Conservation (phyloP, 1,140 invertebrate species). For the Phortica variegata region DNA sequence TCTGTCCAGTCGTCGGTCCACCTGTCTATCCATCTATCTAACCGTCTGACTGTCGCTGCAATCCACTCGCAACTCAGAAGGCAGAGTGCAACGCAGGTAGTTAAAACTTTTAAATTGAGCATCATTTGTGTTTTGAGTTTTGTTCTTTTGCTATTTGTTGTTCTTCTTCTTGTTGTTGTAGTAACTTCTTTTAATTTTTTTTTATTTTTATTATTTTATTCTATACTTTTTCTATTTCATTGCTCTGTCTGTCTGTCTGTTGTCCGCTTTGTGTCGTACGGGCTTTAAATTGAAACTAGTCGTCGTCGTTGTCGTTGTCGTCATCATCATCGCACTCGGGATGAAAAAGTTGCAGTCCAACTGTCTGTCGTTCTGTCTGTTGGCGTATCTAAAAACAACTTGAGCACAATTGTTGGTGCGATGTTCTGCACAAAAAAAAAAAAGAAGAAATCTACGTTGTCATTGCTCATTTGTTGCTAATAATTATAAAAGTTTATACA, state of each 20-base stretch:
- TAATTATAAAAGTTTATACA: conserved; percentile 51
- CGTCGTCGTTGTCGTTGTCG: conserved; percentile 7
- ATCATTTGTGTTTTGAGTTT: conserved; percentile 35
- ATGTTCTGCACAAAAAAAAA: conserved; percentile 20
- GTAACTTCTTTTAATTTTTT: no score
- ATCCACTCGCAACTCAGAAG: conserved; percentile 12
- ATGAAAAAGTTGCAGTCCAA: conserved; percentile 4
- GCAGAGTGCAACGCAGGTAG: conserved; percentile 31
- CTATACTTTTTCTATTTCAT: no score
- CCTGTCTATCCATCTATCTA: no score
- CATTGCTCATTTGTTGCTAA: conserved; percentile 53
- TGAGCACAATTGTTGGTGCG: no score
- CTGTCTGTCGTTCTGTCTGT: no score
- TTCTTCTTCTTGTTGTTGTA: no score
- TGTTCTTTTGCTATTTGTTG: no score
- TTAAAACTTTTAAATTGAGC: conserved; percentile 53
- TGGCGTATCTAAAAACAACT: no score
- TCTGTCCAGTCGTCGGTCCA: no score
- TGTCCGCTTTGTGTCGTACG: conserved; percentile 1
- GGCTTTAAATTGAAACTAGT: conserved; percentile 1
- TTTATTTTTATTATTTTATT: no score
- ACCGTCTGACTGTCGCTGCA: conserved; percentile 31
- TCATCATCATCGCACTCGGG: not conserved
- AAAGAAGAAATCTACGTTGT: conserved; percentile 39
- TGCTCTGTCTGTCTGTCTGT: conserved; percentile 1